These are phyloP conservation scores for Trinorchestia longiramus DNA, from an alignment of 1,140 invertebrate genomes.

Conservation along the genomic window DNA sequence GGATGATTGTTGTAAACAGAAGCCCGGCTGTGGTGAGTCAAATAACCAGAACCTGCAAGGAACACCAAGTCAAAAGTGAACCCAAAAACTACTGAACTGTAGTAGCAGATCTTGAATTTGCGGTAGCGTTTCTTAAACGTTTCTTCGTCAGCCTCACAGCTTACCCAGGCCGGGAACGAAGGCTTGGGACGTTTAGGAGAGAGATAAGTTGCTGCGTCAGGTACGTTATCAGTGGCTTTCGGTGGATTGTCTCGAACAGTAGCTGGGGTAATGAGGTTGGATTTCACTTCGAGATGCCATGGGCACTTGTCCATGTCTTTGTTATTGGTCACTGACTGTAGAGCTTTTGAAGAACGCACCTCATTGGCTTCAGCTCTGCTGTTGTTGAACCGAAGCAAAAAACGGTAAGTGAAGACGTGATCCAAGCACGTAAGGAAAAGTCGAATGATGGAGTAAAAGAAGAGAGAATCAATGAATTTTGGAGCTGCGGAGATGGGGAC, in stretches of 20 bases:
- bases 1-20: not conserved
- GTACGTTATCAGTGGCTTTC: not conserved
- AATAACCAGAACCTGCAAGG: not conserved
- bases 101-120: not conserved
- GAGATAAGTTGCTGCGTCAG: no score
- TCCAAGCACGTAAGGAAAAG: constrained; percentile 8
- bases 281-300: not conserved
- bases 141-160: not conserved
- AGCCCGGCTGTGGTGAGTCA: not conserved
- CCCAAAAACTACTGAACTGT: not conserved
- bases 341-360: not conserved
- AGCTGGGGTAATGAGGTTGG: not conserved
- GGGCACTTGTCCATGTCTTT: not conserved
- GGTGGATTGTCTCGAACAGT: not conserved
- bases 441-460: constrained; percentile 21
- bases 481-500: constrained; percentile 32
- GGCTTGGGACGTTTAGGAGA: not conserved
- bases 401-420: not conserved
- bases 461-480: constrained; percentile 32
- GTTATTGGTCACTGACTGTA: not conserved
- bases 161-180: not conserved
- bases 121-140: not conserved
- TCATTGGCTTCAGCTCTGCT: not conserved
- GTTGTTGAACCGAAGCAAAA: not conserved
- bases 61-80: not conserved